Percentiles rank a stretch among this genome's conserved stretches.
phyloP scores from a whole-genome alignment of 2,888 invertebrate species.

The Eilema griseolum region DNA sequence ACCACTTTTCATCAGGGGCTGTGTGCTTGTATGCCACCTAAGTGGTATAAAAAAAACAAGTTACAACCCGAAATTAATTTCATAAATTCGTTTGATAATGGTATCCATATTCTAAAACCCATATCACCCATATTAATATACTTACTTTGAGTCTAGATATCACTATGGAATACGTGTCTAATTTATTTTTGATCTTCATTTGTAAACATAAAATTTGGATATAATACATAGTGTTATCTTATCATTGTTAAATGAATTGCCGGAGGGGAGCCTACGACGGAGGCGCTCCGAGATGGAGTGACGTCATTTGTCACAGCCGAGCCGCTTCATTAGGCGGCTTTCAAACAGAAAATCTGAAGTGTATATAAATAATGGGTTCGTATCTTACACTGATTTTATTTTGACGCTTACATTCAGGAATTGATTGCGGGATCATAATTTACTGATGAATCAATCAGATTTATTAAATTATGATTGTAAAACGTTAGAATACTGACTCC shows the following conservation, averaged over 20 bases:
- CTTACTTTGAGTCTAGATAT: background rate
- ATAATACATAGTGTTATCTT: conserved; percentile 2
- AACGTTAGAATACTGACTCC: too few relatives aligned
- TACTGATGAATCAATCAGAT: too few relatives aligned
- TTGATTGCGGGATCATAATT: background rate
- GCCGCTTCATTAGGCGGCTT: conserved; percentile 11
- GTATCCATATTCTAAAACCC: background rate
- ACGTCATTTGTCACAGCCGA: conserved; percentile 6
- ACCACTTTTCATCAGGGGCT: too few relatives aligned
- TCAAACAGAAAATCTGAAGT: conserved; percentile 13
- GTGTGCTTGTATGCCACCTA: too few relatives aligned
- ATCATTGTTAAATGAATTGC: conserved; percentile 7
- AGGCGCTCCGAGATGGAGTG: conserved; percentile 10
- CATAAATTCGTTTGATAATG: too few relatives aligned
- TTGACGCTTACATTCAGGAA: background rate
- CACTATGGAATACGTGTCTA: background rate
- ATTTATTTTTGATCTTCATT: background rate
- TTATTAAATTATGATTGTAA: too few relatives aligned
- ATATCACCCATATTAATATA: background rate
- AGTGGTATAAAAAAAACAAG: too few relatives aligned
- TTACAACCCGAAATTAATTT: too few relatives aligned
- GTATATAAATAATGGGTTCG: conserved; percentile 11
- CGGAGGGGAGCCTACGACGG: background rate
- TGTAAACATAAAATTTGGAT: background rate
- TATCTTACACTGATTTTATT: conserved; percentile 1